Conservation (phyloP, 2,113 vertebrate genomes). For the Callipepla squamata region DNA sequence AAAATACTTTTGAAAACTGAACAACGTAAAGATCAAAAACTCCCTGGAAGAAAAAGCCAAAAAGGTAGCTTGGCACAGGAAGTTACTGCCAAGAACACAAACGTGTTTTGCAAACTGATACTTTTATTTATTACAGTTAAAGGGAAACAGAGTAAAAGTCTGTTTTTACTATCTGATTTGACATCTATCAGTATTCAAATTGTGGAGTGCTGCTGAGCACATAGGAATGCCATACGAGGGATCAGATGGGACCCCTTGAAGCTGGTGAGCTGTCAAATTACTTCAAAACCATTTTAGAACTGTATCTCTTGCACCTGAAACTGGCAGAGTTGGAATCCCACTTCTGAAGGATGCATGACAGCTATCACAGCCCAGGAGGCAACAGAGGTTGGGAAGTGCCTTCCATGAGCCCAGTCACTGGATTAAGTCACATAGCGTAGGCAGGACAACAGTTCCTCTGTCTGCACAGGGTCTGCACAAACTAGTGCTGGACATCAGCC, state of each 20-base stretch:
- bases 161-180: neutral
- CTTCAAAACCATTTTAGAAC: neutral
- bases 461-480: neutral
- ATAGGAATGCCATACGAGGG: neutral
- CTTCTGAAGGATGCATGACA: neutral
- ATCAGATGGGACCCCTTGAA: neutral
- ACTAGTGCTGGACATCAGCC: neutral
- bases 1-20: neutral
- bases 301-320: neutral
- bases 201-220: neutral
- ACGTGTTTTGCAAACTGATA: neutral
- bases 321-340: neutral
- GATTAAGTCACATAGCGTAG: neutral
- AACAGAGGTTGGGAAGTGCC: neutral
- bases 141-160: neutral
- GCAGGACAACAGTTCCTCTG: neutral
- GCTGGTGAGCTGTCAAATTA: neutral
- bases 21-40: neutral
- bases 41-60: neutral
- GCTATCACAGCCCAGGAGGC: rapidly evolving
- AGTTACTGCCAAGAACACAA: neutral
- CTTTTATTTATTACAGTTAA: neutral
- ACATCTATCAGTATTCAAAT: neutral
- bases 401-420: neutral
- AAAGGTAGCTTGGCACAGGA: neutral